Conservation (phyloP, 2,888 invertebrate genomes). For the Thereva unica region DNA sequence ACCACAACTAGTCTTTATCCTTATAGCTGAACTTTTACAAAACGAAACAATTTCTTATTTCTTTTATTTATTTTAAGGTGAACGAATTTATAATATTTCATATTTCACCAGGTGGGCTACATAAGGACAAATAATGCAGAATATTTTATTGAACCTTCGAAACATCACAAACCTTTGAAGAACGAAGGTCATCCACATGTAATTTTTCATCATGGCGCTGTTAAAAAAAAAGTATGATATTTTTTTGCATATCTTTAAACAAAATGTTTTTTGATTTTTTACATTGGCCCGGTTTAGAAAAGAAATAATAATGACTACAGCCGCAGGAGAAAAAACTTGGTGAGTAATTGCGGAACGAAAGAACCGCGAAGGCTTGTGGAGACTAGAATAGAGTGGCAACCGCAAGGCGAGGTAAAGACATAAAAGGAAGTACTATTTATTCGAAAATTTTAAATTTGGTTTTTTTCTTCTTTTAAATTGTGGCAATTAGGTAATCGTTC, state of each 20-base stretch:
- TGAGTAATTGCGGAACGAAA: conserved; percentile 63
- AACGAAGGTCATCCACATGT: conserved; percentile 66
- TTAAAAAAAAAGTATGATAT: conserved; percentile 55
- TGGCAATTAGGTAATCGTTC: conserved; percentile 53
- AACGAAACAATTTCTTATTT: no score
- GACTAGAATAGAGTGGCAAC: conserved; percentile 66
- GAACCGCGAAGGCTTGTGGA: conserved; percentile 62
- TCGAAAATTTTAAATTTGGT: conserved; percentile 46
- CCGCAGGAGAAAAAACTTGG: conserved; percentile 54
- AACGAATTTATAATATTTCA: no score
- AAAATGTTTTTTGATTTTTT: conserved; percentile 8
- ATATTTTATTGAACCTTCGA: conserved; percentile 74
- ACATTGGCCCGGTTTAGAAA: conserved; percentile 44
- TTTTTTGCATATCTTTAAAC: not conserved
- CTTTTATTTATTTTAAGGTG: no score
- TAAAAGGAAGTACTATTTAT: conserved; percentile 44
- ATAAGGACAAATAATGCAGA: conserved; percentile 69
- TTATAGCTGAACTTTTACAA: no score
- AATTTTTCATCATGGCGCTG: conserved; percentile 69
- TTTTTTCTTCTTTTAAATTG: conserved; percentile 38
- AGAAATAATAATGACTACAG: conserved; percentile 56
- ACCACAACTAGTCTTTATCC: no score
- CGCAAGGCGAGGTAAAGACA: conserved; percentile 57
- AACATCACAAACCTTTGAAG: conserved; percentile 58
- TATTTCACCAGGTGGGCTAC: conserved; percentile 64